phyloP scores from a whole-genome alignment of 2,888 invertebrate genomes.

The Slavum lentiscoides region DNA sequence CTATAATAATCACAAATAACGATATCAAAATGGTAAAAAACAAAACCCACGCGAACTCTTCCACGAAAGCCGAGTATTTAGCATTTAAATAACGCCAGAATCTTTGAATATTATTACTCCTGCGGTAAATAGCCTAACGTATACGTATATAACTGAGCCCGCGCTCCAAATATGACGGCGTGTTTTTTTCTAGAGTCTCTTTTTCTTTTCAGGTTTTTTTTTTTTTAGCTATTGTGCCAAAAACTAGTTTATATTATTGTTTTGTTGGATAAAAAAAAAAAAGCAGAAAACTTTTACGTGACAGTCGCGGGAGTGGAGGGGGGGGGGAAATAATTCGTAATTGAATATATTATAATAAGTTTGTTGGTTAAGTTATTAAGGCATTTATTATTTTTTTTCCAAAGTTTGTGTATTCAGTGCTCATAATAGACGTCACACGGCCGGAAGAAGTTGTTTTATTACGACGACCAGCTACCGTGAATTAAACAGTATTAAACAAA shows the following conservation, averaged over 20 bases:
- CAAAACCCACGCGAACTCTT: not conserved
- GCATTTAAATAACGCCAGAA: constrained; percentile 37
- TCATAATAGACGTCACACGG: constrained; percentile 49
- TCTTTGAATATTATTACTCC: constrained; percentile 15
- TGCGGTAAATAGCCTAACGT: not conserved
- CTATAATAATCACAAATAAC: constrained; percentile 10
- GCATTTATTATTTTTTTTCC: constrained; percentile 10
- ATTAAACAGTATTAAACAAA: constrained; percentile 50
- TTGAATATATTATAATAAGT: constrained; percentile 53
- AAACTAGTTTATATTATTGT: constrained; percentile 43
- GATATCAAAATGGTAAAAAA: constrained; percentile 2
- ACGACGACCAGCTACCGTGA: constrained; percentile 38
- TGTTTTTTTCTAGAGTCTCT: constrained; percentile 5
- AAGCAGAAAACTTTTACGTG: constrained; percentile 40
- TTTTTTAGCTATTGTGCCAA: constrained; percentile 42
- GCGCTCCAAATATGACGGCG: constrained; percentile 17
- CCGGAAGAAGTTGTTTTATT: constrained; percentile 51
- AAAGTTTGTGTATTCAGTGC: constrained; percentile 48
- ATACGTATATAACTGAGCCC: not conserved
- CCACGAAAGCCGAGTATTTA: constrained; percentile 17
- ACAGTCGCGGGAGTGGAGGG: constrained; percentile 30
- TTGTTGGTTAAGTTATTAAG: constrained; percentile 51
- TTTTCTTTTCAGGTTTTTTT: constrained; percentile 20
- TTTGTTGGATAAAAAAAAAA: constrained; percentile 6
- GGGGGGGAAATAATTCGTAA: constrained; percentile 42